Conservation (phyloP, 2,797 vertebrate genomes). For the Silurus aristotelis region DNA sequence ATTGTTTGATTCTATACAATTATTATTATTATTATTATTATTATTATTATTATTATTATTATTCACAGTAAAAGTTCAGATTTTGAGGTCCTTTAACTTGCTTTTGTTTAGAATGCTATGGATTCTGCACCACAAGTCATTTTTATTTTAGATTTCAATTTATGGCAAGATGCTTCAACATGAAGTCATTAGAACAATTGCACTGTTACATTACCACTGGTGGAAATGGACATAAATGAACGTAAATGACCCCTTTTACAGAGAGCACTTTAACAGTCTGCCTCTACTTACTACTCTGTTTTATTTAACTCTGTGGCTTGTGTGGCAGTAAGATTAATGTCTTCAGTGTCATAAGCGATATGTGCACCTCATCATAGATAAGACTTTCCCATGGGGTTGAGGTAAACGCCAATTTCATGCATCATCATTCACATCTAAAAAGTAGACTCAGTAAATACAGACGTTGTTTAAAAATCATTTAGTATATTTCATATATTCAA, state of each 20-base stretch:
- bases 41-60: not conserved
- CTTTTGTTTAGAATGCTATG: constrained; percentile 27
- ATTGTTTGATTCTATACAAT: not conserved
- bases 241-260: not conserved
- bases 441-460: constrained; percentile 25
- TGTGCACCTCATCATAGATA: constrained; percentile 47
- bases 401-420: constrained; percentile 31
- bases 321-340: constrained; percentile 47
- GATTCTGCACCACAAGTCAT: constrained; percentile 17
- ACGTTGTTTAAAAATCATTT: not conserved
- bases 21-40: not conserved
- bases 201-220: constrained; percentile 1
- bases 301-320: constrained; percentile 50
- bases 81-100: constrained; percentile 7
- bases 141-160: constrained; percentile 24
- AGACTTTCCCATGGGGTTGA: constrained; percentile 14
- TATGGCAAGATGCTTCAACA: constrained; percentile 12
- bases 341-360: constrained; percentile 39
- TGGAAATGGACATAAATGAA: not conserved
- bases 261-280: constrained; percentile 20
- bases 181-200: constrained; percentile 31
- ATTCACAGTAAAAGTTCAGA: not conserved
- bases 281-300: constrained; percentile 58
- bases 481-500: too few species aligned
- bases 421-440: constrained; percentile 29